Evolutionary conservation across 2,113 vertebrate species (phyloP).

Genomic region (Telmatochromis brichardi): DNA sequence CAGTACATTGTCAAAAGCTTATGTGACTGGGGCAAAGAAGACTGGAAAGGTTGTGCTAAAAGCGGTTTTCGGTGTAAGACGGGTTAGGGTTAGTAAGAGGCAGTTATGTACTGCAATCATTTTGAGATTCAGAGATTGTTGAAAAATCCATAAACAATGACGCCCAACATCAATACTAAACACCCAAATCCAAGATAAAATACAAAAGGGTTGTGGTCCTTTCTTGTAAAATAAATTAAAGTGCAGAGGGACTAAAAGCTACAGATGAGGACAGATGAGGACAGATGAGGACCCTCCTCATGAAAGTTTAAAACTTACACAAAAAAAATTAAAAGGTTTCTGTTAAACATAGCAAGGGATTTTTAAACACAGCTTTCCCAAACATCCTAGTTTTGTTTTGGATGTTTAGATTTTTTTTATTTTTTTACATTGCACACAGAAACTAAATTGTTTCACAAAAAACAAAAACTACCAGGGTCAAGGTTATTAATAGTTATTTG

Average conservation of each 20-base stretch:
- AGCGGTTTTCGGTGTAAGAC: not conserved
- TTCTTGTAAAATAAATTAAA: not conserved
- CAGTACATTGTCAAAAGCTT: too few relatives aligned
- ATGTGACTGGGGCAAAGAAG: not conserved
- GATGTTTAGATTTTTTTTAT: rapidly evolving
- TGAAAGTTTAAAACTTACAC: too few relatives aligned
- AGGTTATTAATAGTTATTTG: not conserved
- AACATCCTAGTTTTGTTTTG: not conserved
- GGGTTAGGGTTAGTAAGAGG: not conserved
- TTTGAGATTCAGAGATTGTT: not conserved
- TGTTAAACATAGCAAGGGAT: not conserved
- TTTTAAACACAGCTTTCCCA: not conserved
- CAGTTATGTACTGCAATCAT: not conserved
- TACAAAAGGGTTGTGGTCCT: not conserved
- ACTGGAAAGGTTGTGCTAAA: not conserved
- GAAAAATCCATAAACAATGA: not conserved
- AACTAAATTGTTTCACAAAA: not conserved
- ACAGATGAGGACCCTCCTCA: too few relatives aligned
- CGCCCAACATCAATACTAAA: not conserved
- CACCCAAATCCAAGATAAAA: not conserved
- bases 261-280: too few relatives aligned
- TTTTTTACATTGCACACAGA: not conserved
- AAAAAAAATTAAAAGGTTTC: too few relatives aligned
- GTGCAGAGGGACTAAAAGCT: not conserved
- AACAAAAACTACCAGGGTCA: not conserved